Evolutionary conservation across 2,113 vertebrate genomes (phyloP).

Genomic region (Uropsilus gracilis): DNA sequence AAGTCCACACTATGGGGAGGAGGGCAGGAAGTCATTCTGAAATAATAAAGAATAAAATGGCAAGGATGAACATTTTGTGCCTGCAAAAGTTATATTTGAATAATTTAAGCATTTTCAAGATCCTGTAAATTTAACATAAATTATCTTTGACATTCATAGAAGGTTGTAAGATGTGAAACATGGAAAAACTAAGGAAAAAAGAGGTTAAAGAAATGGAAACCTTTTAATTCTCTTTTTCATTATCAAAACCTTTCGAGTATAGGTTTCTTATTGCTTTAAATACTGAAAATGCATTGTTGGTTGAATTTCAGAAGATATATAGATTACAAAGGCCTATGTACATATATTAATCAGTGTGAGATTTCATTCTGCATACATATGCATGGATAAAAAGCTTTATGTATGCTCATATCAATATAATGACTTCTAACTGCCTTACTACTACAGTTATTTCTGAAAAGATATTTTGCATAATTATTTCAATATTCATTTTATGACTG

Average conservation of each 20-base stretch:
- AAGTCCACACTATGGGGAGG: not conserved
- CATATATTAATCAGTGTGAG: not conserved
- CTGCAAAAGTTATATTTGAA: conserved; percentile 11
- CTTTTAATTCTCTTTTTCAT: not conserved
- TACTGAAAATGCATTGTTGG: not conserved
- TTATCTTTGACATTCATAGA: conserved; percentile 29
- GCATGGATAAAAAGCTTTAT: too few species aligned
- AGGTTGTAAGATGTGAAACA: not conserved
- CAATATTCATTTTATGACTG: conserved; percentile 10
- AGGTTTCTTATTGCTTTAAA: conserved; percentile 1
- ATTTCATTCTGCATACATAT: not conserved
- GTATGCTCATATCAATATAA: not conserved
- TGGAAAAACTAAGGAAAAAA: not conserved
- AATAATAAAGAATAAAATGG: conserved; percentile 16
- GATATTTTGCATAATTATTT: not conserved
- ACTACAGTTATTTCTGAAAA: not conserved
- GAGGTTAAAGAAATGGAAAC: not conserved
- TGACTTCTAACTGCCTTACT: not conserved
- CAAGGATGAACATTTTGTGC: not conserved
- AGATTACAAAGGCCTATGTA: not conserved
- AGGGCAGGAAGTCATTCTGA: not conserved
- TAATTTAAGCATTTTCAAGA: conserved; percentile 49
- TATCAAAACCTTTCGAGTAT: not conserved
- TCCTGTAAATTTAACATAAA: conserved; percentile 4
- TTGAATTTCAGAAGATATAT: conserved; percentile 1